phyloP scores from a whole-genome alignment of 2,888 invertebrate genomes.

The Nephrotoma flavescens region DNA sequence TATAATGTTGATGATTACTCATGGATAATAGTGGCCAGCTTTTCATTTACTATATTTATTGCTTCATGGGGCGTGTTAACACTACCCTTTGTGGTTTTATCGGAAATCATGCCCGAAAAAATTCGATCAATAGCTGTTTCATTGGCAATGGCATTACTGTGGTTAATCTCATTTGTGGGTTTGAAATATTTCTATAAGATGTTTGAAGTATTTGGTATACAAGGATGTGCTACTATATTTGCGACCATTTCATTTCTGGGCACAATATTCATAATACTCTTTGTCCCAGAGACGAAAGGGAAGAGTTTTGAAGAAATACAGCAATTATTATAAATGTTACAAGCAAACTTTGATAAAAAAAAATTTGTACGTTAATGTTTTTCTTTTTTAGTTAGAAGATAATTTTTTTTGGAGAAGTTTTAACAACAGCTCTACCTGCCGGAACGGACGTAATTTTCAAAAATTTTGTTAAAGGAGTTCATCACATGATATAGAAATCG shows the following conservation, averaged over 20 bases:
- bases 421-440: no score
- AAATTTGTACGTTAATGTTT: no score
- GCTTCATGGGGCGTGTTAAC: constrained; percentile 24
- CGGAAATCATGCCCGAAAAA: constrained; percentile 25
- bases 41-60: constrained; percentile 26
- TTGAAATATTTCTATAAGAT: constrained; percentile 22
- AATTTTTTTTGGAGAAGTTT: no score
- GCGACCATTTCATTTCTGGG: constrained; percentile 20
- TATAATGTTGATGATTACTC: constrained; percentile 17
- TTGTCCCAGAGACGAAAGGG: constrained; percentile 29
- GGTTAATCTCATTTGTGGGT: background rate
- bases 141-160: background rate
- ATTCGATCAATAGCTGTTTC: background rate
- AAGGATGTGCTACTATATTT: constrained; percentile 24
- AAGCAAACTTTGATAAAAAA: constrained; percentile 17
- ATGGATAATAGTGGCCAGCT: constrained; percentile 27
- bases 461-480: no score
- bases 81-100: constrained; percentile 25
- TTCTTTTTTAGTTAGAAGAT: no score
- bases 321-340: constrained; percentile 17
- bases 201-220: constrained; percentile 19
- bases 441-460: no score
- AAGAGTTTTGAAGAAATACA: constrained; percentile 15
- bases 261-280: constrained; percentile 21
- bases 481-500: no score